Evolutionary conservation across 2,888 invertebrate genomes (phyloP).

Genomic region (Smittia sp.): DNA sequence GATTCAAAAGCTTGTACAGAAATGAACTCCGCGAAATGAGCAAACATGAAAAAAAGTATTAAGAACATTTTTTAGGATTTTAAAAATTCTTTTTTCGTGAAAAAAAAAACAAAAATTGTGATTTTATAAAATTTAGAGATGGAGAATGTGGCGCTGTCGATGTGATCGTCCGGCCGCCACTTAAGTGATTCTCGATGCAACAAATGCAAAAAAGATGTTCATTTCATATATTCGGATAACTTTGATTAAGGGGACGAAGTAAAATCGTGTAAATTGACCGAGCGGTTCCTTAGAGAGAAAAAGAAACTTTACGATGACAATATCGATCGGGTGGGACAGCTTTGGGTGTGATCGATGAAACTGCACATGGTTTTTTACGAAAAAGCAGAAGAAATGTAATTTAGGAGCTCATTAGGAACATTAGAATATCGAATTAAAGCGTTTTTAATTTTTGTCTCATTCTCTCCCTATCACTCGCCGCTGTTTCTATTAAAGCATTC

Average conservation of each 20-base stretch:
- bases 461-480: background rate
- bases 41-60: background rate
- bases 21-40: background rate
- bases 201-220: slow-evolving; percentile 12
- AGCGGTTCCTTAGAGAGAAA: slow-evolving; percentile 1
- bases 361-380: background rate
- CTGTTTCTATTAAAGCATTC: slow-evolving; percentile 3
- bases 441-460: background rate
- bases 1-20: background rate
- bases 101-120: background rate
- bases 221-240: slow-evolving; percentile 7
- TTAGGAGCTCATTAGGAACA: slow-evolving; percentile 12
- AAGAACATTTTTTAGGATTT: background rate
- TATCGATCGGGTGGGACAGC: background rate
- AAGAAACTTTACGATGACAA: background rate
- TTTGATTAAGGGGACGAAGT: background rate
- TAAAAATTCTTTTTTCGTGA: background rate
- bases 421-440: background rate
- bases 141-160: background rate
- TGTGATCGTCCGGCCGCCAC: background rate
- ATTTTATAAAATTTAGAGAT: background rate
- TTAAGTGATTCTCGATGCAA: slow-evolving; percentile 9
- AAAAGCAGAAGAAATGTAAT: background rate
- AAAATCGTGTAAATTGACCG: background rate
- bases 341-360: background rate